Evolutionary conservation across 2,888 invertebrate genomes (phyloP), one percentile per base, ranked within the genome.

Genomic region (Leptinotarsa juncta): DNA sequence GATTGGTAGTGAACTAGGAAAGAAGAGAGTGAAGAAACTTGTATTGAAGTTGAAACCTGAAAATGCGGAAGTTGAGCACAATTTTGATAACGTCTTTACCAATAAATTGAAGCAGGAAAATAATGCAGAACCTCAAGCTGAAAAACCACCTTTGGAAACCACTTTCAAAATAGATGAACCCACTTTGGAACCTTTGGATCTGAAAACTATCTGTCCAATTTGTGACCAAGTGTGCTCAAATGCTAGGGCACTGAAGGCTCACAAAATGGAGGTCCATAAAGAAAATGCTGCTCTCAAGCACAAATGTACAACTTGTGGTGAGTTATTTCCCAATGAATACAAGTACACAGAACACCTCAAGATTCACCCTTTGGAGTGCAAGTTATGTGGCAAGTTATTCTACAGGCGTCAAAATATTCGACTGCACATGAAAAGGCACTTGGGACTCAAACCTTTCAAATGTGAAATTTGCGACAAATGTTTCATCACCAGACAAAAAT

Each of bases 391-490:
- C 16, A 95, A 95, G 92, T 84, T 96, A 94, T 89, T 87, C 73
- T 92, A 91, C 83, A 89, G 92, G 20, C 91, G 93, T 85, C 93
- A 93, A 79, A 95, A 94, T 86, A 91, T 94, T 77, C 93, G 93
- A 67, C 87, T 95, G 60, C 96, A 96, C 85, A 90, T 94, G 85
- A 95, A 94, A 85, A 92, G 94, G 26, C 96, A 96, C 87, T 87
- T 95, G 75, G 94, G 85, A 20, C 93, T 95, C 84, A 94, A 94
- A 85, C 88, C 88, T 51, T 87, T 82, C 84, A 91, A 91, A 81
- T 96, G 96, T 84, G 93, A 93, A 4, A 90, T 94, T 18, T 96
- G 96, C 86, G 93, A 93, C 85, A 96, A 96, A 87, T 91, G 93
- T 65, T 96, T 96, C 87, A 90, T 95, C 65, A 95, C 95, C 42